These are phyloP conservation scores for Drosophila watanabei DNA, from an alignment of 1,140 invertebrate species.

Conservation along the genomic window DNA sequence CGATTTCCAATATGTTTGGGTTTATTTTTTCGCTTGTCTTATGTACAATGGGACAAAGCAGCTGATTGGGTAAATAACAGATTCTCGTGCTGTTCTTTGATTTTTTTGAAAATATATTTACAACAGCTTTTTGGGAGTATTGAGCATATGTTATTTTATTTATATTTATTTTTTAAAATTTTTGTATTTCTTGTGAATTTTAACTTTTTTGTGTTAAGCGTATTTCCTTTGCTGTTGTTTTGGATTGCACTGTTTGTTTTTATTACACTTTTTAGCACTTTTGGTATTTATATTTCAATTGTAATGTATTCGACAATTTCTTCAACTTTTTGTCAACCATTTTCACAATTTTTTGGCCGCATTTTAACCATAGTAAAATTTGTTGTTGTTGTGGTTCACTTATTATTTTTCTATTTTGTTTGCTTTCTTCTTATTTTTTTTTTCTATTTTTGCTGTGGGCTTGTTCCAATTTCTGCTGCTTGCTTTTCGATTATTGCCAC, in stretches of 20 bases:
- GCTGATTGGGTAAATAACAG: conserved; percentile 12
- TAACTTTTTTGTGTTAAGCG: conserved; percentile 72
- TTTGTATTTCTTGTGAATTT: conserved; percentile 73
- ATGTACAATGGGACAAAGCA: conserved; percentile 49
- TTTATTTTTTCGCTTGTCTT: conserved; percentile 34
- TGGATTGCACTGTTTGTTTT: conserved; percentile 62
- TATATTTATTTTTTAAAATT: conserved; percentile 28
- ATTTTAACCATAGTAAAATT: conserved; percentile 58
- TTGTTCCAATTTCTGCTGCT: conserved; percentile 76
- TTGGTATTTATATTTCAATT: conserved; percentile 27
- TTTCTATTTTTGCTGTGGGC: conserved; percentile 45
- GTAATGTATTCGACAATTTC: conserved; percentile 49
- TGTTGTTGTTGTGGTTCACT: conserved; percentile 30
- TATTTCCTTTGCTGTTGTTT: conserved; percentile 75
- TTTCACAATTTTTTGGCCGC: conserved; percentile 78
- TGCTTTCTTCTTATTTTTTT: conserved; percentile 53
- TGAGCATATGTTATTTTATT: conserved; percentile 37
- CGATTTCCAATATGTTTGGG: conserved; percentile 24
- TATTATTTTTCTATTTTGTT: conserved; percentile 28
- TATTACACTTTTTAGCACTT: conserved; percentile 43
- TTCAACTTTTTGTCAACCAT: conserved; percentile 71
- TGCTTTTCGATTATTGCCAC: conserved; percentile 74
- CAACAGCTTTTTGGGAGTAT: conserved; percentile 62
- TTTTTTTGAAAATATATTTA: conserved; percentile 74
- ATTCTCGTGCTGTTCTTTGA: conserved; percentile 29